These are phyloP conservation scores for Heliocidaris tuberculata DNA, from an alignment of 35 echinoderm and acorn worm species.

Conservation along the genomic window DNA sequence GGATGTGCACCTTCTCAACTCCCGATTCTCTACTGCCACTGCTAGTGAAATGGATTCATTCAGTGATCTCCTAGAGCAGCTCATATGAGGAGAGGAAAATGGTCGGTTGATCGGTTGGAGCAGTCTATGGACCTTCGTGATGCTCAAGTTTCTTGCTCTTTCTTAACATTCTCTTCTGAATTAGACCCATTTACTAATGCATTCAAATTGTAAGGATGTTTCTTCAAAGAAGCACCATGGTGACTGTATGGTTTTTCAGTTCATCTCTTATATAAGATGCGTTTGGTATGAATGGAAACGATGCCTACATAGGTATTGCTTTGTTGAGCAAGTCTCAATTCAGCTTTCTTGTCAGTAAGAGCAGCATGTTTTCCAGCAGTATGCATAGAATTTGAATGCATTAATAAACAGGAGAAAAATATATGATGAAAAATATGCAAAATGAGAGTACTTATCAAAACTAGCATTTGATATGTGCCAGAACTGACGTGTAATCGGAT, in stretches of 20 bases:
- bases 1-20: slow-evolving; percentile 74
- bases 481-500: not conserved
- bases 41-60: slow-evolving; percentile 61
- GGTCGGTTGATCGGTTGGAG: not conserved
- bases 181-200: not conserved
- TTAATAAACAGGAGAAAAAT: not conserved
- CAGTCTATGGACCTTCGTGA: not conserved
- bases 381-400: not conserved
- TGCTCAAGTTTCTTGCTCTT: not conserved
- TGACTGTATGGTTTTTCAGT: no score
- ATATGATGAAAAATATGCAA: not conserved
- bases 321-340: no score
- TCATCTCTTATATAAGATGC: no score
- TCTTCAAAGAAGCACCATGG: no score
- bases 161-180: not conserved
- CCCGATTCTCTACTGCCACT: slow-evolving; percentile 57
- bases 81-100: not conserved
- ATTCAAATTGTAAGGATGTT: no score
- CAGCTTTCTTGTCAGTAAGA: no score
- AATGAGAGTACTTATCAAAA: not conserved
- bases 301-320: no score
- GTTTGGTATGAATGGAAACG: no score
- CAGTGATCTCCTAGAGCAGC: not conserved
- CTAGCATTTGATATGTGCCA: not conserved
- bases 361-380: not conserved